Percentiles rank a stretch among this genome's conserved stretches.
These are phyloP conservation scores for Dascillus cervinus DNA, from an alignment of 2,888 invertebrate genomes.

Conservation along the genomic window DNA sequence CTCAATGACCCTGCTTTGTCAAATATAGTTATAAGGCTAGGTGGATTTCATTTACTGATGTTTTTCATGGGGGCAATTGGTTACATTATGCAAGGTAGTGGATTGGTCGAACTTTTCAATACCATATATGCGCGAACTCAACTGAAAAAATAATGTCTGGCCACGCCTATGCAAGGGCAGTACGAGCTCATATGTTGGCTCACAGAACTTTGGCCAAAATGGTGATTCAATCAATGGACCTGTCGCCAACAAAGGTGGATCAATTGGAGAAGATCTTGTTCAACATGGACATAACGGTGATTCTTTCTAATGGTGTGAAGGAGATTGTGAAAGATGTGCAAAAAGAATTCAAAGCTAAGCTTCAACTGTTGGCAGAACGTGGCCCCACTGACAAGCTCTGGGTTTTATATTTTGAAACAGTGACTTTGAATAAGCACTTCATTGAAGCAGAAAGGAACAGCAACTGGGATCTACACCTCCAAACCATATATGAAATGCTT, in stretches of 20 bases:
- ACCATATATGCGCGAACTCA: background rate
- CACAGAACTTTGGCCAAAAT: too few species aligned
- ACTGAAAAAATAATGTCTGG: background rate
- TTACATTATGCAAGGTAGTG: slow-evolving; percentile 1
- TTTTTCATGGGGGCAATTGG: background rate
- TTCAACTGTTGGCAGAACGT: slow-evolving; percentile 6
- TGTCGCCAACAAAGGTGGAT: background rate
- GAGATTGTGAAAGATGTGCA: slow-evolving; percentile 3
- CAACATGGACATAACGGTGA: slow-evolving; percentile 6
- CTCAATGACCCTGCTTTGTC: slow-evolving; percentile 4
- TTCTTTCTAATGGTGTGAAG: slow-evolving; percentile 5
- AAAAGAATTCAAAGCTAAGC: slow-evolving; percentile 5
- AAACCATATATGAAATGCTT: slow-evolving; percentile 6
- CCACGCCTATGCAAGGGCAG: background rate
- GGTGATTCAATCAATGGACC: background rate
- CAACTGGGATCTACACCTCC: slow-evolving; percentile 7
- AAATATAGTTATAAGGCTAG: slow-evolving; percentile 6
- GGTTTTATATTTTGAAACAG: slow-evolving; percentile 6
- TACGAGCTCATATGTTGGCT: background rate
- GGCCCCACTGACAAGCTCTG: too few species aligned
- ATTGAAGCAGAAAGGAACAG: slow-evolving; percentile 5
- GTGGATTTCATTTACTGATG: slow-evolving; percentile 1
- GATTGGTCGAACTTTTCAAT: background rate
- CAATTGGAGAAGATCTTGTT: slow-evolving; percentile 2
- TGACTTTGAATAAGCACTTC: too few species aligned